Conservation (phyloP, 2,888 invertebrate species). For the Parnassius apollo region DNA sequence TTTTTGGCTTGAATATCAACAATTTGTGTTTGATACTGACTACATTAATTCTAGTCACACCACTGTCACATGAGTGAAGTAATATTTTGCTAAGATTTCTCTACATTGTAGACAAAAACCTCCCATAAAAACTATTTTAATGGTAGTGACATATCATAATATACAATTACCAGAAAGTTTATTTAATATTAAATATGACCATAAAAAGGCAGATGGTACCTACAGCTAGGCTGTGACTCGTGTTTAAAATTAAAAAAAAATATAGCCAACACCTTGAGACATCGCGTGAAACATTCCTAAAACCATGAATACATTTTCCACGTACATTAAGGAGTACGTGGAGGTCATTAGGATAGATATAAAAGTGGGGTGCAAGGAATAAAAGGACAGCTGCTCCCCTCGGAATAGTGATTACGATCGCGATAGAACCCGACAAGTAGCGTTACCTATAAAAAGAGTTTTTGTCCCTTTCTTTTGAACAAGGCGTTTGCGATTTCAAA, state of each 20-base stretch:
- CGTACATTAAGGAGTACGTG: conserved; percentile 31
- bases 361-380: conserved; percentile 42
- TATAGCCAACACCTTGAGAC: conserved; percentile 17
- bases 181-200: conserved; percentile 24
- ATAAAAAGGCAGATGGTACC: conserved; percentile 12
- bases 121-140: too few species aligned
- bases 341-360: conserved; percentile 45
- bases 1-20: too few species aligned
- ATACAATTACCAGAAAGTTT: conserved; percentile 28
- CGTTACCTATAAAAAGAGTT: conserved; percentile 13
- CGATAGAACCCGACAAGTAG: conserved; percentile 28
- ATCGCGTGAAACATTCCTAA: conserved; percentile 19
- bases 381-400: conserved; percentile 56
- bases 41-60: too few species aligned
- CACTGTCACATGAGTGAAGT: too few species aligned
- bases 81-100: too few species aligned
- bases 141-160: too few species aligned
- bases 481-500: neutral
- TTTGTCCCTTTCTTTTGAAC: neutral
- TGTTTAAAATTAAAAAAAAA: conserved; percentile 13
- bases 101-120: too few species aligned
- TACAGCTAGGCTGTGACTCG: conserved; percentile 1
- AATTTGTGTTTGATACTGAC: too few species aligned
- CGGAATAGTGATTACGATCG: conserved; percentile 53
- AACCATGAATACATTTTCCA: conserved; percentile 27